Conservation (phyloP, 2,888 invertebrate genomes). For the Trachelus iudaicus region DNA sequence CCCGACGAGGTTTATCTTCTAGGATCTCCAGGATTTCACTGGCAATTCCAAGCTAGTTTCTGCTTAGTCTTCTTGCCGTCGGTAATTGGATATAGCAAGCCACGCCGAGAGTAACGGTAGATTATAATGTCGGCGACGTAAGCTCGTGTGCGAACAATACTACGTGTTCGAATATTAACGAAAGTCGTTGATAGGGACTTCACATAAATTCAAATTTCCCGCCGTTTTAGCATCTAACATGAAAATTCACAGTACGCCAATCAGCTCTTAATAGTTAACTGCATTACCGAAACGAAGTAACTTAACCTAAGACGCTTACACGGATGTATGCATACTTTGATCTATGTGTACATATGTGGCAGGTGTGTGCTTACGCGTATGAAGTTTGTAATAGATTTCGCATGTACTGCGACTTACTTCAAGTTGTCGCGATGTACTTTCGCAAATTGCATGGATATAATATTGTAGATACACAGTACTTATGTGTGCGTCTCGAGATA, state of each 20-base stretch:
- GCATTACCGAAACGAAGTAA: neutral
- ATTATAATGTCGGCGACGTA: neutral
- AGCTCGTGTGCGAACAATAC: neutral
- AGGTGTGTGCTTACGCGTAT: neutral
- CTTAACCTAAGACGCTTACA: neutral
- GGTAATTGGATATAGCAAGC: neutral
- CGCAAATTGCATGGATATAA: too few relatives aligned
- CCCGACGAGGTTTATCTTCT: conserved; percentile 43
- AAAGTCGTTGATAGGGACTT: neutral
- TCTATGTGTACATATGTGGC: neutral
- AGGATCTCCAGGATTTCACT: conserved; percentile 35
- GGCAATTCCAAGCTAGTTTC: conserved; percentile 31
- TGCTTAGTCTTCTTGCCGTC: neutral
- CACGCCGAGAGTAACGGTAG: neutral
- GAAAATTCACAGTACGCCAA: neutral
- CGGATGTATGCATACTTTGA: neutral
- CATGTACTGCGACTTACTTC: neutral
- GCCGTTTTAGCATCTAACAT: neutral
- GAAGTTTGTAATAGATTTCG: neutral
- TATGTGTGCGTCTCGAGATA: neutral
- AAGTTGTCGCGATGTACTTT: neutral
- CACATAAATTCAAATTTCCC: neutral
- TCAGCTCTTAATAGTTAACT: neutral
- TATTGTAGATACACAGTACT: too few relatives aligned
- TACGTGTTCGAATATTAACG: neutral